These are phyloP conservation scores for Sarcoramphus papa DNA, from an alignment of 2,797 vertebrate genomes.

Conservation along the genomic window DNA sequence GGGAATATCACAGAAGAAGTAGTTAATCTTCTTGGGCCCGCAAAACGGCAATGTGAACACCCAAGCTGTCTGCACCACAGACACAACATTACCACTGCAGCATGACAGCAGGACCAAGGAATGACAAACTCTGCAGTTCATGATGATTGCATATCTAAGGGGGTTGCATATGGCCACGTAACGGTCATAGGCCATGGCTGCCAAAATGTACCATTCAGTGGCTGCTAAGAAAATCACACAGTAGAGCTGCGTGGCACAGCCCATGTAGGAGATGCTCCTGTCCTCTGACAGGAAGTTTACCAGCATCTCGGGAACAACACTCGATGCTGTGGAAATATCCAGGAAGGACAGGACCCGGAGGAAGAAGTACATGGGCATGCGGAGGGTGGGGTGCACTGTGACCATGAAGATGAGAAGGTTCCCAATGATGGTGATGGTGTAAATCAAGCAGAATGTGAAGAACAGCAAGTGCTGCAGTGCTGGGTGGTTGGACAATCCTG, in stretches of 20 bases:
- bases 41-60: constrained; percentile 56
- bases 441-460: not conserved
- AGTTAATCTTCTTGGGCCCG: constrained; percentile 39
- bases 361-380: constrained; percentile 60
- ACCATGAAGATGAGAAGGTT: constrained; percentile 48
- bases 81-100: not conserved
- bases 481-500: constrained; percentile 2
- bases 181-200: constrained; percentile 54
- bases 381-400: constrained; percentile 26
- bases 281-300: not conserved
- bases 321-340: constrained; percentile 28
- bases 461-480: constrained; percentile 12
- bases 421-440: not conserved
- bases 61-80: constrained; percentile 54
- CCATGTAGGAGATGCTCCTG: constrained; percentile 35
- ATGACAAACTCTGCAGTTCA: constrained; percentile 7
- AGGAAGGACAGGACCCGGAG: constrained; percentile 39
- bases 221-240: not conserved
- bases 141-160: constrained; percentile 7
- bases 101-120: constrained; percentile 27
- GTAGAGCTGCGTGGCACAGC: constrained; percentile 52
- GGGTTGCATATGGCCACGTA: constrained; percentile 40
- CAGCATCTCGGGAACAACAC: constrained; percentile 57
- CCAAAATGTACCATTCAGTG: constrained; percentile 42
- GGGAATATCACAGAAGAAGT: constrained; percentile 70